Conservation (phyloP, 1,140 invertebrate genomes). For the Meloidogyne hapla region DNA sequence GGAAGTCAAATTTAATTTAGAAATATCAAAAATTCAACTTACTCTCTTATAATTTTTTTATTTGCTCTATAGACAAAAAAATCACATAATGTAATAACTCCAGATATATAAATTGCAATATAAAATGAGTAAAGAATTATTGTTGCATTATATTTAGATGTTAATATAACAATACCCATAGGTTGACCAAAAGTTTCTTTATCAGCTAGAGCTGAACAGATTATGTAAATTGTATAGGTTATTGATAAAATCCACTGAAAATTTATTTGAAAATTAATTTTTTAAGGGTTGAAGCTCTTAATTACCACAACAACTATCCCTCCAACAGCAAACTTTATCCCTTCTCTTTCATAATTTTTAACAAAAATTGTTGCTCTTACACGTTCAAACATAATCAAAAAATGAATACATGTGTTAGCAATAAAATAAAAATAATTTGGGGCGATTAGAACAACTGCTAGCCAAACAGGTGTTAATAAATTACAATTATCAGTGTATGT, state of each 20-base stretch:
- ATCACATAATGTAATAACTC: constrained; percentile 13
- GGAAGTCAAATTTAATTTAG: no score
- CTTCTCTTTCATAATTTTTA: constrained; percentile 15
- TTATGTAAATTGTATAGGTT: background rate
- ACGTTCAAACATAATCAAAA: constrained; percentile 20
- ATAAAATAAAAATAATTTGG: constrained; percentile 12
- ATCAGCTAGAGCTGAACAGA: constrained; percentile 1
- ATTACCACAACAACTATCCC: background rate
- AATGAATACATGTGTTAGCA: constrained; percentile 5
- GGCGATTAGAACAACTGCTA: background rate
- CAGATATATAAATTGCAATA: background rate
- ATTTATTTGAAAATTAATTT: background rate
- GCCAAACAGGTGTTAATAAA: constrained; percentile 18
- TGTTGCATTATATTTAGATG: constrained; percentile 14
- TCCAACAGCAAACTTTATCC: background rate
- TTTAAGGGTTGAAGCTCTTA: no score
- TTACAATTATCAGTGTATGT: background rate
- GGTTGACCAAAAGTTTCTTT: background rate
- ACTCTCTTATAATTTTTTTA: background rate
- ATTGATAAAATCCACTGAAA: constrained; percentile 17
- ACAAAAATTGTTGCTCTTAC: constrained; percentile 10
- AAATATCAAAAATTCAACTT: no score
- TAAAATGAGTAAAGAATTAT: constrained; percentile 2
- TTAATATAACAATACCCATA: background rate
- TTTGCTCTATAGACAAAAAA: constrained; percentile 5